These are phyloP conservation scores for Tragelaphus buxtoni DNA, from an alignment of 2,113 vertebrate species.

Conservation along the genomic window DNA sequence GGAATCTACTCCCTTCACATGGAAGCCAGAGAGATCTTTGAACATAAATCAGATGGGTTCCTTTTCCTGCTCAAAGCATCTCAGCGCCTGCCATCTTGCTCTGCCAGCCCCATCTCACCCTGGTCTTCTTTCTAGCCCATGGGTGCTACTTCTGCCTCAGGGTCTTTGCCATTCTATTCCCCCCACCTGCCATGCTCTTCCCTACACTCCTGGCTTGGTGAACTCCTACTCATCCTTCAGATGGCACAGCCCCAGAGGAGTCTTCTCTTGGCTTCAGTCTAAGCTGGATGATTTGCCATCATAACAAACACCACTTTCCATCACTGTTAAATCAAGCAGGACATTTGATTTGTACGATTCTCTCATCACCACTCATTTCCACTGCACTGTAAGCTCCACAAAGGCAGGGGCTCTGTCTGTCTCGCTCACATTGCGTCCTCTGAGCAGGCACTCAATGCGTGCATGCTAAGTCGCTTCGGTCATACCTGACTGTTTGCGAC, in stretches of 20 bases:
- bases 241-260: background rate
- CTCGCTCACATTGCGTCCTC: background rate
- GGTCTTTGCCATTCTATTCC: background rate
- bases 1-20: background rate
- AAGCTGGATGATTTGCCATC: background rate
- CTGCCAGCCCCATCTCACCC: background rate
- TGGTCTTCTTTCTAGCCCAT: background rate
- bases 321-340: too few species aligned
- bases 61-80: background rate
- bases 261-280: background rate
- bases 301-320: background rate
- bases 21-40: background rate
- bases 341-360: background rate
- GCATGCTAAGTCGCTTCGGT: background rate
- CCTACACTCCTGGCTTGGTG: background rate
- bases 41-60: background rate
- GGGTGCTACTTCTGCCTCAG: background rate
- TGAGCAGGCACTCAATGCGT: background rate
- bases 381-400: fast-evolving
- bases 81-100: fast-evolving
- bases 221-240: background rate
- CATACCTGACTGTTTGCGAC: background rate
- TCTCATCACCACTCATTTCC: fast-evolving
- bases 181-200: background rate
- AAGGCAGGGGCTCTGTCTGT: background rate